Conservation (phyloP, 2,113 vertebrate species). For the Sigmodon hispidus region DNA sequence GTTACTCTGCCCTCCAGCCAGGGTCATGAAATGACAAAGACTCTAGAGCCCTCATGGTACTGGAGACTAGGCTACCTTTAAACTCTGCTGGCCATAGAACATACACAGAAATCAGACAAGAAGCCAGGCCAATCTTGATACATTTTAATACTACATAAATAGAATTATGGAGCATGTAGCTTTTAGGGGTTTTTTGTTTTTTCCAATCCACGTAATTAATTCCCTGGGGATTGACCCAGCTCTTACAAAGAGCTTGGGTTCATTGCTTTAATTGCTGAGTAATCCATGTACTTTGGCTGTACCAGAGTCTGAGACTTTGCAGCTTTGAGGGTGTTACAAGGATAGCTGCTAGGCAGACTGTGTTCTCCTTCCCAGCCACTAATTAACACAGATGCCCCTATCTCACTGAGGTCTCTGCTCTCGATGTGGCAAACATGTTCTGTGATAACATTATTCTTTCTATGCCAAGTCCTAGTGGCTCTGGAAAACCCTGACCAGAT, state of each 20-base stretch:
- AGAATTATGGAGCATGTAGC: background rate
- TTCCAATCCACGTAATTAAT: slow-evolving; percentile 17
- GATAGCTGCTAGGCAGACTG: background rate
- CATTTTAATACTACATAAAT: background rate
- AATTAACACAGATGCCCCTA: slow-evolving; percentile 25
- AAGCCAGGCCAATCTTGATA: background rate
- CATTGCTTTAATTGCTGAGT: background rate
- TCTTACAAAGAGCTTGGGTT: background rate
- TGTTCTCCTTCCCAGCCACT: background rate
- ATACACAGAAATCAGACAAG: background rate
- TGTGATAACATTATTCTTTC: slow-evolving; percentile 1
- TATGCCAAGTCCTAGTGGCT: slow-evolving; percentile 32
- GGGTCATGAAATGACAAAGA: background rate
- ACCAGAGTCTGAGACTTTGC: background rate
- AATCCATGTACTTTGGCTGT: background rate
- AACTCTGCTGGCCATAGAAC: background rate
- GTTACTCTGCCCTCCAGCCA: background rate
- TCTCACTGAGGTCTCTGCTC: background rate
- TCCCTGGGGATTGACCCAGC: background rate
- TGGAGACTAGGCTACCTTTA: background rate
- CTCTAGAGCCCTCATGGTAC: background rate
- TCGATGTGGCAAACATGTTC: background rate
- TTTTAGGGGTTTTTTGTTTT: background rate
- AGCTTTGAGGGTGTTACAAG: background rate
- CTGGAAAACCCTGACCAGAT: slow-evolving; percentile 3